A percentile compares a stretch with the other conserved stretches of the same genome.
phyloP scores from a whole-genome alignment of 30 jellyfish, hydroid and myxozoan genomes.

The Turritopsis rubra region DNA sequence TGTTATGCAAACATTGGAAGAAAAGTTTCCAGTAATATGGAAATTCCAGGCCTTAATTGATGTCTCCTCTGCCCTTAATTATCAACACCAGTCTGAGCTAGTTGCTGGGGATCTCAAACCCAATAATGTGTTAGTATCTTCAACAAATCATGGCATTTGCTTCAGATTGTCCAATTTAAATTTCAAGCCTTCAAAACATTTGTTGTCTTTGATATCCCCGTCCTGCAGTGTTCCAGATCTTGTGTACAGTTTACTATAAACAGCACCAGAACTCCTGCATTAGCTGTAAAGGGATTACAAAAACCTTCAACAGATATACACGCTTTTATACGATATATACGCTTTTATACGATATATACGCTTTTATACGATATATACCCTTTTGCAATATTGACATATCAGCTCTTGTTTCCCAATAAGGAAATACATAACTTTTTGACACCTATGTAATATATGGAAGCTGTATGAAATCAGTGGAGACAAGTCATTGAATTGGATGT shows the following conservation, averaged over 20 bases:
- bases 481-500: neutral
- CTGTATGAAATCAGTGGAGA: slow-evolving; percentile 8
- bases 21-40: neutral
- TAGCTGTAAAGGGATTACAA: neutral
- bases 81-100: slow-evolving; percentile 9
- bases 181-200: neutral
- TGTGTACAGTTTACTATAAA: neutral
- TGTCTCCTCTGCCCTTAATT: slow-evolving; percentile 17
- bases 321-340: no score
- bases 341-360: no score
- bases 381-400: slow-evolving; percentile 1
- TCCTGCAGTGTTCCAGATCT: neutral
- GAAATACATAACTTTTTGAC: neutral
- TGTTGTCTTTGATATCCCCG: neutral
- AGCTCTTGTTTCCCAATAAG: slow-evolving; percentile 1
- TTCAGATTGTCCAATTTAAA: slow-evolving; percentile 22
- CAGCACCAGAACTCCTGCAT: slow-evolving; percentile 4
- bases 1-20: neutral
- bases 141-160: neutral
- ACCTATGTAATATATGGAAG: slow-evolving; percentile 2
- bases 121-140: slow-evolving; percentile 19
- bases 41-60: neutral
- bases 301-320: neutral
- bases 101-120: slow-evolving; percentile 29
- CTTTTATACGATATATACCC: no score